phyloP scores from a whole-genome alignment of 2,113 vertebrate species.

The Motacilla tschutschensis region DNA sequence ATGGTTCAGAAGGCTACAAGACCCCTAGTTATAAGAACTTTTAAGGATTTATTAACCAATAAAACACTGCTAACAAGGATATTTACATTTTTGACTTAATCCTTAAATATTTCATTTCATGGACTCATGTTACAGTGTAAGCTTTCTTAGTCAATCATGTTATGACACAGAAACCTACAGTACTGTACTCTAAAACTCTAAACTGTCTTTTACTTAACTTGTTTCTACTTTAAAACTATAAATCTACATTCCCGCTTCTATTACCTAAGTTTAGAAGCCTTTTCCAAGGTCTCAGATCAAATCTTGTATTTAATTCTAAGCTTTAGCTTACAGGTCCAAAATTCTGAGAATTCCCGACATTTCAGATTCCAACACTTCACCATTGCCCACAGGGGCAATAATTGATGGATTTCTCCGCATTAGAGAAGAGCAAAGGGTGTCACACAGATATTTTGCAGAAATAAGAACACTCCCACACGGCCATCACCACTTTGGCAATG shows the following conservation, averaged over 20 bases:
- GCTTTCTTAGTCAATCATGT: background rate
- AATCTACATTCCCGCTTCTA: background rate
- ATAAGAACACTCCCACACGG: background rate
- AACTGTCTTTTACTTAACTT: background rate
- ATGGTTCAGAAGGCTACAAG: background rate
- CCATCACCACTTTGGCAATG: background rate
- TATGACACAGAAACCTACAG: background rate
- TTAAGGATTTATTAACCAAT: background rate
- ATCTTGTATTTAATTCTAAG: background rate
- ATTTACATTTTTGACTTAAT: background rate
- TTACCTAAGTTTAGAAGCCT: background rate
- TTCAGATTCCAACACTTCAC: background rate
- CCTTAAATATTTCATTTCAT: background rate
- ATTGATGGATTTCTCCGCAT: background rate
- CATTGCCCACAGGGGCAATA: background rate
- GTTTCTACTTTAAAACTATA: background rate
- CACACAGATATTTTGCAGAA: background rate
- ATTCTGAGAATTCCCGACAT: background rate
- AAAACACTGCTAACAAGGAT: background rate
- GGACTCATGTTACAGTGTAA: background rate
- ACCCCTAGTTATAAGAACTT: background rate
- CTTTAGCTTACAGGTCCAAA: background rate
- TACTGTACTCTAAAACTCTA: background rate
- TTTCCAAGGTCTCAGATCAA: background rate
- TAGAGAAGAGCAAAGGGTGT: background rate